Base-by-base conservation (phyloP, 2,113 vertebrate species). In the Dipodomys stephensi region DNA sequence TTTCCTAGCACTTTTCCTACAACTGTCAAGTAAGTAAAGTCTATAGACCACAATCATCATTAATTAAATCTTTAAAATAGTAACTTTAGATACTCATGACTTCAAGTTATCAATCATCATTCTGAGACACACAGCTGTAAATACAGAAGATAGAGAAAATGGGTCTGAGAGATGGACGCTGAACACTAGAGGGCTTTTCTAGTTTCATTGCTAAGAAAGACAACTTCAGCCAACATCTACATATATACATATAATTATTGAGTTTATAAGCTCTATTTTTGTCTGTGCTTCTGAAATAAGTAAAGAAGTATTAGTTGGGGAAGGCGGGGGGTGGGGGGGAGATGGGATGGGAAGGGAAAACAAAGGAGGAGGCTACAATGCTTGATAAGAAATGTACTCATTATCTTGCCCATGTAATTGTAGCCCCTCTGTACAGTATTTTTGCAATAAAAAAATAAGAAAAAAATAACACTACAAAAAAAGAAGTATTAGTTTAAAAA, bases 401-500 rank as follows among this genome's bases (percentile, higher is more conserved):
- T 39, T 39, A 39, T 39, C 39, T 39, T 39, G 39, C 39, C 39
- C 39, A 39, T 39, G 39, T 39, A 39, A 39, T 39, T 39, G 39
- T 39, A 39, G 39, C 39, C 39, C 39, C 39, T 39, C 39, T 39
- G 39, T 39, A 39, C 39, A 39, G 39, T 39, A 39, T 39, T 39
- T 39, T 39, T 5, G 6, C 39, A 39, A 39, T 39, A 39, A 39
- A 39, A 39, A 39, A 39, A 39, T 39, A 39, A 39, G 39, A 39
- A 39, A 39, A 39, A 39, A 39, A 39, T 39, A 39, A 39, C 39
- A 39, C 39, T 39, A 39, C 39, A 39, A 39, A 39, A 39, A 88
- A 95, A 90, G 39, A 88, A 16, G 11, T 80, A 84, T 88, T 60
- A 83, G 22, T 57, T 88, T 88, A 78, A 95, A 64, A 92, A 93